Evolutionary conservation across 2,888 invertebrate species (phyloP).

Genomic region (Allygus modestus): DNA sequence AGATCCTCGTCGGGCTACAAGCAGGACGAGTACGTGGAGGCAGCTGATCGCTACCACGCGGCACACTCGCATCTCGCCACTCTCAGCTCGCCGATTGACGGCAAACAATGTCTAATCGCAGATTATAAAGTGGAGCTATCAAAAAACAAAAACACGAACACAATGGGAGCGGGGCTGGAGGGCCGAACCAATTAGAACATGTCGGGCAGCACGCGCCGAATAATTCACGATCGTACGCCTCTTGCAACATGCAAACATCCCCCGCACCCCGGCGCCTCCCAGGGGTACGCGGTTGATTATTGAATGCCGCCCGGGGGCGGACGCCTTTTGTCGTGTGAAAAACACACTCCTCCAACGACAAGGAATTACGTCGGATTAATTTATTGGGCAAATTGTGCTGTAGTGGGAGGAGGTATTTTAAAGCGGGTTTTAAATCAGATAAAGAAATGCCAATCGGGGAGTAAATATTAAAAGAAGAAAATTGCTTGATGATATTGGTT

Average conservation of each 20-base stretch:
- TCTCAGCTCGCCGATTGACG: neutral
- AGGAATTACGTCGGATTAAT: slow-evolving; percentile 4
- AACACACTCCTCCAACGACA: neutral
- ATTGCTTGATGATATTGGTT: no score
- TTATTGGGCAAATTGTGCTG: neutral
- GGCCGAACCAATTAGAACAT: slow-evolving; percentile 46
- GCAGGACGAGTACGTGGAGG: neutral
- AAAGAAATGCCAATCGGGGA: no score
- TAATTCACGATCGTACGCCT: slow-evolving; percentile 39
- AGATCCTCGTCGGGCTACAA: no score
- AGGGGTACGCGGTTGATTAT: slow-evolving; percentile 24
- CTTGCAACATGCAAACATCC: slow-evolving; percentile 37
- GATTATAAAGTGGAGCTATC: slow-evolving; percentile 55
- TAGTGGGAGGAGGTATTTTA: neutral
- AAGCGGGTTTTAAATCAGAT: neutral
- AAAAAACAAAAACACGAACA: slow-evolving; percentile 12
- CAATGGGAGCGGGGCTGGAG: slow-evolving; percentile 37
- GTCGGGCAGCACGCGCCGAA: slow-evolving; percentile 38
- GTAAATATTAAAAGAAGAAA: no score
- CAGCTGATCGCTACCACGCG: slow-evolving; percentile 17
- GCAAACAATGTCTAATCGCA: slow-evolving; percentile 54
- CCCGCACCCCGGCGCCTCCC: no score
- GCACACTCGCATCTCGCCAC: no score
- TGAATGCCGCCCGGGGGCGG: slow-evolving; percentile 21
- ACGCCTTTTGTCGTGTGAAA: slow-evolving; percentile 14